These are phyloP conservation scores for Crocuta crocuta DNA, from an alignment of 2,113 vertebrate genomes.

Conservation along the genomic window DNA sequence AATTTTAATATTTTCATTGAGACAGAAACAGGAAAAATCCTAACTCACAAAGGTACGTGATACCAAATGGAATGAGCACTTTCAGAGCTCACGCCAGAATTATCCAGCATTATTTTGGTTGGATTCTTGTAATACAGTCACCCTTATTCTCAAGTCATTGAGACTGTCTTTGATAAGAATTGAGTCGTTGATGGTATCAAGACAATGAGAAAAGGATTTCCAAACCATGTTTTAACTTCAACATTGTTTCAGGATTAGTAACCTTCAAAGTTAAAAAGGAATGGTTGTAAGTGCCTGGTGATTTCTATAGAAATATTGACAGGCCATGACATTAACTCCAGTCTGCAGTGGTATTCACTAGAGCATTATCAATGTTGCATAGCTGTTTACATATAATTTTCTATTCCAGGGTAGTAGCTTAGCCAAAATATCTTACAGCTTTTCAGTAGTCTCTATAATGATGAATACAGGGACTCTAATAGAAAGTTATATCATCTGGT, in stretches of 20 bases:
- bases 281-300: not conserved
- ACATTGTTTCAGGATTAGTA: not conserved
- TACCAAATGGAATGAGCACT: not conserved
- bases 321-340: not conserved
- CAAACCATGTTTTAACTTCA: not conserved
- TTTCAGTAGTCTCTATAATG: not conserved
- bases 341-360: not conserved
- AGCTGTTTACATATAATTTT: not conserved
- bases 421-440: not conserved
- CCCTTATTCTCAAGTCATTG: not conserved
- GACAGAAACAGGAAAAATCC: not conserved
- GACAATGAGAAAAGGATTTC: not conserved
- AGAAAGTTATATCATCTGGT: not conserved
- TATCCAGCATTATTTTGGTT: not conserved
- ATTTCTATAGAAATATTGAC: not conserved
- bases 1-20: slow-evolving; percentile 35
- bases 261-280: not conserved
- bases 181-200: not conserved
- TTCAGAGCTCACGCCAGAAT: not conserved
- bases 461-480: not conserved
- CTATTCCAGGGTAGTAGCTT: not conserved
- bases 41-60: not conserved
- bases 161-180: not conserved
- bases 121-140: not conserved
- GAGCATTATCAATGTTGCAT: no score